Conservation (phyloP, 2,113 vertebrate genomes). For the Tichodroma muraria region DNA sequence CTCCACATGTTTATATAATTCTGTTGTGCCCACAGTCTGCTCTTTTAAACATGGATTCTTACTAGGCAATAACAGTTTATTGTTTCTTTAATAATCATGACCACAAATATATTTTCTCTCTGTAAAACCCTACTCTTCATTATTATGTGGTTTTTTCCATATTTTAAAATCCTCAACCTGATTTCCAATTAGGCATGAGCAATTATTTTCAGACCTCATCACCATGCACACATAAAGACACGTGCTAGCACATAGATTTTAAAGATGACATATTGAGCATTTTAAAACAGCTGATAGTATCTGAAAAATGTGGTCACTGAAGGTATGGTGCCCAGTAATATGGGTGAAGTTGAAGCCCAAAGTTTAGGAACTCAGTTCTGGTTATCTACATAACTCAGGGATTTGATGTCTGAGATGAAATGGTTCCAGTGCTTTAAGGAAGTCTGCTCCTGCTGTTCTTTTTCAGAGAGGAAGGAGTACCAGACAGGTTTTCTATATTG, state of each 20-base stretch:
- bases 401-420: neutral
- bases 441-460: neutral
- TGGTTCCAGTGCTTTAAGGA: neutral
- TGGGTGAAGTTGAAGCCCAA: neutral
- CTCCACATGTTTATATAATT: neutral
- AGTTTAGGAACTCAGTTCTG: neutral
- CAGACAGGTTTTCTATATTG: neutral
- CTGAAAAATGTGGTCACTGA: neutral
- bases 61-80: neutral
- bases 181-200: neutral
- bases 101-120: neutral
- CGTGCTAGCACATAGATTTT: neutral
- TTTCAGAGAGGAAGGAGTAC: neutral
- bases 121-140: neutral
- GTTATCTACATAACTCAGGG: neutral
- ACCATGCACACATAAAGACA: fast-evolving
- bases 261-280: neutral
- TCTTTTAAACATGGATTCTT: neutral
- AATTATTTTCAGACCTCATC: neutral
- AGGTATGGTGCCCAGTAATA: neutral
- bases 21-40: neutral
- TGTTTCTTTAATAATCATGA: neutral
- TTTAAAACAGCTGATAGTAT: neutral
- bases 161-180: neutral
- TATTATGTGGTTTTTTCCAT: neutral